Evolutionary conservation across 2,888 invertebrate species (phyloP).

Genomic region (Syrista parreyssii): DNA sequence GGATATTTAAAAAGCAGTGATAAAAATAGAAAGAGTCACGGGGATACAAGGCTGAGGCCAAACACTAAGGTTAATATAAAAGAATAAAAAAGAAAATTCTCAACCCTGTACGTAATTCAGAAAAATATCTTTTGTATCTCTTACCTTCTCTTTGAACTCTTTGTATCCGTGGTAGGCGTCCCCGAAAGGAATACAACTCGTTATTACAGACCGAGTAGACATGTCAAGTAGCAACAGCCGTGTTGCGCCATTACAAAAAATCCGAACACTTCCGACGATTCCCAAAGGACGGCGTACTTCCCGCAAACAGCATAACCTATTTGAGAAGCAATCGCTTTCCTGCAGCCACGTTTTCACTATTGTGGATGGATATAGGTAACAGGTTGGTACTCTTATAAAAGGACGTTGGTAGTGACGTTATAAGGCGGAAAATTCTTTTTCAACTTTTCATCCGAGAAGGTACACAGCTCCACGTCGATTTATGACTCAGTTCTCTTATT

Average conservation of each 20-base stretch:
- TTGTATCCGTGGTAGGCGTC: not conserved
- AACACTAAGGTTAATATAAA: not conserved
- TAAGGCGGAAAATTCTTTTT: not conserved
- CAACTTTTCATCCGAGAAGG: not conserved
- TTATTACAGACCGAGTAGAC: not conserved
- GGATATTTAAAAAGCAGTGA: constrained; percentile 10
- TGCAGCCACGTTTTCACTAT: not conserved
- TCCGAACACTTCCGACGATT: not conserved
- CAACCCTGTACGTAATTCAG: not conserved
- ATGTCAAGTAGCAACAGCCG: not conserved
- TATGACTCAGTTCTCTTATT: not conserved
- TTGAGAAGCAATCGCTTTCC: not conserved
- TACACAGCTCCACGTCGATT: not conserved
- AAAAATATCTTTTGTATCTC: not conserved
- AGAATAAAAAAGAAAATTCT: not conserved
- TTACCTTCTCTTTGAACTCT: not conserved
- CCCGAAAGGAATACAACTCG: not conserved
- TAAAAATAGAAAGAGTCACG: not conserved
- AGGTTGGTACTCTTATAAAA: not conserved
- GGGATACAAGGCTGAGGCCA: not conserved
- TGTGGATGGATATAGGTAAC: not conserved
- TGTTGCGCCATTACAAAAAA: not conserved
- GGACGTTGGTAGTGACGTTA: not conserved
- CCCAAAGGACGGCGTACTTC: not conserved
- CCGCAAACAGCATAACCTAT: not conserved